These are phyloP conservation scores for Mus pahari DNA, from an alignment of 2,113 vertebrate genomes.

Conservation along the genomic window DNA sequence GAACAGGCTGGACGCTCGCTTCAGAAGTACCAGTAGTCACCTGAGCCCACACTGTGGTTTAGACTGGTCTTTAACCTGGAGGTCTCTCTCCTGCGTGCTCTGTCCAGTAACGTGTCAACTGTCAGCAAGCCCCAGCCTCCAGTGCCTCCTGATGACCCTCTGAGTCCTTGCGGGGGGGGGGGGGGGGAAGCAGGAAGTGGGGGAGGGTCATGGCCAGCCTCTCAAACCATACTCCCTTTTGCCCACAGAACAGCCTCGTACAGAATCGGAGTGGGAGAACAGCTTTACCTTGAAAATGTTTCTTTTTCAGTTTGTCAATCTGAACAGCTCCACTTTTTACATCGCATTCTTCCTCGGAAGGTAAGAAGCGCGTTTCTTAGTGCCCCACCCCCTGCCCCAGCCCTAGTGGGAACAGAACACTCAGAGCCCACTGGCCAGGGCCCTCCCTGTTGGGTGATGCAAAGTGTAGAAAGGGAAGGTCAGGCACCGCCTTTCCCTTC, in stretches of 20 bases:
- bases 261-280: constrained; percentile 98
- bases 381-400: not conserved
- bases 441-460: not conserved
- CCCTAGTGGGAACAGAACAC: accelerated
- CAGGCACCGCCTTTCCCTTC: not conserved
- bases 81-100: not conserved
- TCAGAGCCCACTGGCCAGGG: not conserved
- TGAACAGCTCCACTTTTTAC: constrained; percentile 99
- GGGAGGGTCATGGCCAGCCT: not conserved
- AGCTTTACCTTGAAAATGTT: constrained; percentile 99
- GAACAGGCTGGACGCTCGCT: too few relatives aligned
- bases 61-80: not conserved
- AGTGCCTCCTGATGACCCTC: not conserved
- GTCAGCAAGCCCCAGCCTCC: not conserved
- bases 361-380: constrained; percentile 80
- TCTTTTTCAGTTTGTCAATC: constrained; percentile 99
- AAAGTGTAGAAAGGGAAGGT: not conserved
- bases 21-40: not conserved
- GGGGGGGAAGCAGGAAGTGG: accelerated
- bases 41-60: not conserved
- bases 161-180: not conserved
- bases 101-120: accelerated
- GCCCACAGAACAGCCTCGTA: constrained; percentile 96
- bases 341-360: constrained; percentile 98
- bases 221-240: constrained; percentile 77